Percentiles rank a stretch among this genome's conserved stretches.
Evolutionary conservation across 2,888 invertebrate species (phyloP).

Genomic region (Crepidodera aurea): DNA sequence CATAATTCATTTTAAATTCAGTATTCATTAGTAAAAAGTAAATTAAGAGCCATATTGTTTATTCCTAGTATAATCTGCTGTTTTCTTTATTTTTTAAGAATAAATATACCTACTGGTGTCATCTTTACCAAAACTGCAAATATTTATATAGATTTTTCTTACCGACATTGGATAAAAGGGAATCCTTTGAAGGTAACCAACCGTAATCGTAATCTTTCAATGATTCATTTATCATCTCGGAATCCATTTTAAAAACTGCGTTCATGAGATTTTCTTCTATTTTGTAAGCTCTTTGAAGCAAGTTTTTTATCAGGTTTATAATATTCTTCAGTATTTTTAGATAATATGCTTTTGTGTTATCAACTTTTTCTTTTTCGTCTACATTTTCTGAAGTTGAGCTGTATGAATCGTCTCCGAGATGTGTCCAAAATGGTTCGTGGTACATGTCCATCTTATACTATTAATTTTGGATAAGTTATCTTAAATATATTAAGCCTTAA

Average conservation of each 20-base stretch:
- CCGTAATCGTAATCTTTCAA: conserved; percentile 16
- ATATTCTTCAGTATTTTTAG: conserved; percentile 8
- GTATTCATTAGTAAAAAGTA: too few relatives aligned
- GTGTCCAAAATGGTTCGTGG: conserved; percentile 4
- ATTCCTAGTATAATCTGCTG: too few relatives aligned
- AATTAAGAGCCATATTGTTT: too few relatives aligned
- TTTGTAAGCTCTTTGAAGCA: conserved; percentile 10
- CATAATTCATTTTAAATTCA: too few relatives aligned
- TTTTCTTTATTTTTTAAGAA: too few relatives aligned
- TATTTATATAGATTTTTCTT: too few relatives aligned
- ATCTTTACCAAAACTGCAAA: too few relatives aligned
- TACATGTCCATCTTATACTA: conserved; percentile 1
- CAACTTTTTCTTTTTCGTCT: conserved; percentile 12
- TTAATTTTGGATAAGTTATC: not conserved
- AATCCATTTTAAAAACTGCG: conserved; percentile 14
- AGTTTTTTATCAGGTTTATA: conserved; percentile 1
- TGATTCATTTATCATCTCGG: conserved; percentile 3
- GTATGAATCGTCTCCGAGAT: not conserved
- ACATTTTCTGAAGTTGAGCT: not conserved
- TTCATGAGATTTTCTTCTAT: conserved; percentile 11
- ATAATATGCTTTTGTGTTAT: conserved; percentile 13
- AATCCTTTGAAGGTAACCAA: conserved; percentile 16
- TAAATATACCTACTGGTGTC: too few relatives aligned
- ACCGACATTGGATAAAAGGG: conserved; percentile 1
- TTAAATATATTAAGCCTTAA: not conserved